phyloP scores from a whole-genome alignment of 2,888 invertebrate species.

The Adelphocoris suturalis region DNA sequence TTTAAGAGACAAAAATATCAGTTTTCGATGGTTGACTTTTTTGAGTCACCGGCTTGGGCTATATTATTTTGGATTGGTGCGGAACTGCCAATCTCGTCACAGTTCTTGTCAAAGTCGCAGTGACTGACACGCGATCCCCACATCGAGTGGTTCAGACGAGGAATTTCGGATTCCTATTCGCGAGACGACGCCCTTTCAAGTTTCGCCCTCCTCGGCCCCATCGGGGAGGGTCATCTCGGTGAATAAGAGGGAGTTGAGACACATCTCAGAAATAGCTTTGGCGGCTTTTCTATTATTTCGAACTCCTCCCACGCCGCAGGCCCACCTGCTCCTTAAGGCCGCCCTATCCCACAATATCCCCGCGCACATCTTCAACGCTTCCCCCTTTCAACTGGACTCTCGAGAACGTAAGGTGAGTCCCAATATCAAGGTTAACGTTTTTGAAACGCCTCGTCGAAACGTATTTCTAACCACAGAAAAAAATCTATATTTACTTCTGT shows the following conservation, averaged over 20 bases:
- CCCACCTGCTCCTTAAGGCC: slow-evolving; percentile 53
- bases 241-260: slow-evolving; percentile 57
- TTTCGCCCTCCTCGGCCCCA: not conserved
- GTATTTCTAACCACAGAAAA: slow-evolving; percentile 10
- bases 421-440: slow-evolving; percentile 48
- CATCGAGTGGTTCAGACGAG: not conserved
- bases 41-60: no score
- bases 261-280: slow-evolving; percentile 55
- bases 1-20: no score
- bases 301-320: slow-evolving; percentile 54
- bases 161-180: not conserved
- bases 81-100: no score
- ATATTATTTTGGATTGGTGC: no score
- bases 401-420: slow-evolving; percentile 44
- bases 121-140: no score
- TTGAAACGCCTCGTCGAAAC: slow-evolving; percentile 30
- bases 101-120: no score
- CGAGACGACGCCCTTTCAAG: not conserved
- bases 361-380: slow-evolving; percentile 15
- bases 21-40: no score
- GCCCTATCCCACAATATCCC: slow-evolving; percentile 52
- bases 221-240: slow-evolving; percentile 22
- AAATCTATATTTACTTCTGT: not conserved
- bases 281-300: slow-evolving; percentile 63
- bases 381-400: slow-evolving; percentile 29